Evolutionary conservation across 1,140 invertebrate species (phyloP).

Genomic region (Elymnias hypermnestra): DNA sequence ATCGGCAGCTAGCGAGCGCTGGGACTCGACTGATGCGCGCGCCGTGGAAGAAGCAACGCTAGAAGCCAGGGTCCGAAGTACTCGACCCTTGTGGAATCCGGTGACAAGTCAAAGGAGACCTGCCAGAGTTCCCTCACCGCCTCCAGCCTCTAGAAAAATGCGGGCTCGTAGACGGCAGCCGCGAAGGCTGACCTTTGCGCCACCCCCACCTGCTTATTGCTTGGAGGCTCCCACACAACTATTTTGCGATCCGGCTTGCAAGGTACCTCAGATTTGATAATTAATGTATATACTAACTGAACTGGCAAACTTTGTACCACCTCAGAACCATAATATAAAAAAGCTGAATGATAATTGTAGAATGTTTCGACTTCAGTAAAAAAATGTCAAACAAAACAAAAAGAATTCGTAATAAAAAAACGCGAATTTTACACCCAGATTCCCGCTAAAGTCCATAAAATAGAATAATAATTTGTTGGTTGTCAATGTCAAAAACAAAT

Average conservation of each 20-base stretch:
- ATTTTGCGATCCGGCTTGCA: conserved; percentile 54
- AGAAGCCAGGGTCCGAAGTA: conserved; percentile 48
- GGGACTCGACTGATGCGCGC: conserved; percentile 44
- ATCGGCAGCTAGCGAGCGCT: conserved; percentile 72
- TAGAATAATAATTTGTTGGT: too few relatives aligned
- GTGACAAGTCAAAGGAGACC: conserved; percentile 10
- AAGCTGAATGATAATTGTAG: too few relatives aligned
- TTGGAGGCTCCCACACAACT: conserved; percentile 54
- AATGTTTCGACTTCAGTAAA: too few relatives aligned
- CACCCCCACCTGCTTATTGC: conserved; percentile 48
- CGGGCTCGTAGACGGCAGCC: conserved; percentile 55
- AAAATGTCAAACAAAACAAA: too few relatives aligned
- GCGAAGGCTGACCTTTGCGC: conserved; percentile 35
- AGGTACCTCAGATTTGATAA: conserved; percentile 32
- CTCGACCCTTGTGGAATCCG: conserved; percentile 43
- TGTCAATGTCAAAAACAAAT: too few relatives aligned
- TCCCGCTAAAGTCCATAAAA: too few relatives aligned
- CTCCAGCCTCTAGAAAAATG: conserved; percentile 46
- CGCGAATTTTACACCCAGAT: too few relatives aligned
- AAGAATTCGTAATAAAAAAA: too few relatives aligned
- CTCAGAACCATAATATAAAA: too few relatives aligned
- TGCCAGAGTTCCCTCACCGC: conserved; percentile 37
- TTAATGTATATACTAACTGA: too few relatives aligned
- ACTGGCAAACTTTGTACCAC: too few relatives aligned
- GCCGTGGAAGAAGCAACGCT: conserved; percentile 48